These are phyloP conservation scores for Spatula versicolor DNA, from an alignment of 2,797 vertebrate species.

Conservation along the genomic window DNA sequence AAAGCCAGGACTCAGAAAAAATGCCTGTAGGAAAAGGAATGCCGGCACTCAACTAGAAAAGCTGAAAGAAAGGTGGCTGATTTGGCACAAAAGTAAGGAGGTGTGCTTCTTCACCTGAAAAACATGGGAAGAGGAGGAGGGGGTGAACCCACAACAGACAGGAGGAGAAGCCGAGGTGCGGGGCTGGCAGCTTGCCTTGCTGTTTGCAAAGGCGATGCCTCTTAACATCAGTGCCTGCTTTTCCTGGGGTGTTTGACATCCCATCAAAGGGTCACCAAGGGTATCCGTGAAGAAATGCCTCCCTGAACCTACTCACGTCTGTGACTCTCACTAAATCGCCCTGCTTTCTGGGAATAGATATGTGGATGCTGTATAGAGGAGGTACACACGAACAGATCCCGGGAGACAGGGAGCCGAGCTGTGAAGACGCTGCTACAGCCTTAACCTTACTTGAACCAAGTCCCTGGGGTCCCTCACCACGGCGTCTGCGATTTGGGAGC, in stretches of 20 bases:
- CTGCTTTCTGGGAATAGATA: background rate
- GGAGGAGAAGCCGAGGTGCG: background rate
- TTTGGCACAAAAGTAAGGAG: background rate
- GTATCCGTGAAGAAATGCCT: background rate
- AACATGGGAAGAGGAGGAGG: background rate
- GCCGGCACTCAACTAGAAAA: background rate
- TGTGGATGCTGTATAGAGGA: rapidly evolving
- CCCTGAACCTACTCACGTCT: background rate
- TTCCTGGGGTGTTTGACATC: background rate
- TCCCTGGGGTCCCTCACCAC: rapidly evolving
- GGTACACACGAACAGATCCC: background rate
- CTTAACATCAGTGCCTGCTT: background rate
- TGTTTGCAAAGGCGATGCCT: background rate
- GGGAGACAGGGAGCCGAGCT: background rate
- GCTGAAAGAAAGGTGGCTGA: background rate
- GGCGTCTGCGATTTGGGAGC: background rate
- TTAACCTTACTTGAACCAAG: background rate
- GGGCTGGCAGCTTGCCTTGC: background rate
- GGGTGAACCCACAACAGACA: background rate
- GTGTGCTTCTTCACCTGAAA: background rate
- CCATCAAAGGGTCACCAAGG: background rate
- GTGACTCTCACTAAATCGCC: rapidly evolving
- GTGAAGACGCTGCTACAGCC: background rate
- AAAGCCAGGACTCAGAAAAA: background rate
- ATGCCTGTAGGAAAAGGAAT: background rate